Base-by-base conservation (phyloP, 1,140 invertebrate genomes). In the Drosophila miranda region DNA sequence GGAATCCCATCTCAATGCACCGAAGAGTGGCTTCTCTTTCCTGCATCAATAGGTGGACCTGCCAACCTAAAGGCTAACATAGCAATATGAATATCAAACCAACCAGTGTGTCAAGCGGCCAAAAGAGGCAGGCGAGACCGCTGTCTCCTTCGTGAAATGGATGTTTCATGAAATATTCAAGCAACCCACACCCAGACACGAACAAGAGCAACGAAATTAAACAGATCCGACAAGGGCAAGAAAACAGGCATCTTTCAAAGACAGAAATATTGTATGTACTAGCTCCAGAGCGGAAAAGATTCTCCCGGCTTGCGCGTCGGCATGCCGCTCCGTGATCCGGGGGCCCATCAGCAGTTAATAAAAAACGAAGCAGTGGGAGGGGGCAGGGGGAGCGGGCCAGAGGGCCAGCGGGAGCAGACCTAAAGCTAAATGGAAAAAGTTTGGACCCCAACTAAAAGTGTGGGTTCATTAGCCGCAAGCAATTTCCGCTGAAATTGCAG, bases 371-470 rank as follows among this genome's bases (percentile, higher is more conserved):
- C 49, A 50, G 2, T 2, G 2, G 4, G 23, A 26, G 5, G 23
- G 23, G 23, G 23, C 21, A 4, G 4, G 55, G 61, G 60, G 28
- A 16, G 16, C 16, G 16, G 16, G 16, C 16, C 16, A 16, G 16
- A 0, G 54, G 44, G 48, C 55, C 50, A 43, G 71, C 70, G 72
- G 54, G 66, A 56, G 61, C 55, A 45, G 46, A 42, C 28, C 56
- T 8, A 80, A 84, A 84, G 77, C 81, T 84, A 80, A 84, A 86
- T 84, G 73, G 84, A 60, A 84, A 84, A 84, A 84, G 64, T 84
- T 84, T 50, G 45, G 45, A 58, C 54, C 61, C 49, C 70, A 77
- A 77, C 81, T 77, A 63, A 77, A 73, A 84, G 62, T 69, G 69
- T 51, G 63, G 67, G 68, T 84, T 86, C 80, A 86, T 84, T 86